Conservation (phyloP, 2,888 invertebrate species). For the Herminia tarsipennalis region DNA sequence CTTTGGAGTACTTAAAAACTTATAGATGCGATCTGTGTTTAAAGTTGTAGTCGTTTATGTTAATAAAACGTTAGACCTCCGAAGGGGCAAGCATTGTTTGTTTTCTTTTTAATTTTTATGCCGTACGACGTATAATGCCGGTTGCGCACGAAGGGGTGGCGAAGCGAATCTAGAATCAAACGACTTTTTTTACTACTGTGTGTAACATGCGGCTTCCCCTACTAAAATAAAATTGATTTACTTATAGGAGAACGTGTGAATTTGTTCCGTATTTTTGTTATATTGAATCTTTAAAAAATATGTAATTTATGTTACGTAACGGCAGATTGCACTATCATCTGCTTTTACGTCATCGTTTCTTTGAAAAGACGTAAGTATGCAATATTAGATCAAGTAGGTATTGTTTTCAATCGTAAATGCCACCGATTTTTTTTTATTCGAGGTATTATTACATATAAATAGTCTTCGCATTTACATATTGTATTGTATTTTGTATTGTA, state of each 20-base stretch:
- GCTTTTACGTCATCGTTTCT: too few species aligned
- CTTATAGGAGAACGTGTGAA: slow-evolving; percentile 17
- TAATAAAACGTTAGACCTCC: slow-evolving; percentile 53
- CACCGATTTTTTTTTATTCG: too few species aligned
- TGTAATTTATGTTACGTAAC: too few species aligned
- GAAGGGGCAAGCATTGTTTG: slow-evolving; percentile 50
- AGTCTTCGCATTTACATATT: too few species aligned
- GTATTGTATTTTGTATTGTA: too few species aligned
- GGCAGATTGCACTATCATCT: too few species aligned
- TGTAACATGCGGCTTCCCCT: slow-evolving; percentile 45
- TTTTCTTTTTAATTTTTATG: slow-evolving; percentile 65
- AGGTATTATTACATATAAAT: too few species aligned
- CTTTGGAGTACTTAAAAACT: slow-evolving; percentile 28
- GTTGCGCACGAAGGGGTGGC: slow-evolving; percentile 64
- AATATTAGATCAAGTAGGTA: too few species aligned
- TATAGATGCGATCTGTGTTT: slow-evolving; percentile 51
- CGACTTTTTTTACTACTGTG: slow-evolving; percentile 45
- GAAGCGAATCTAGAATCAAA: slow-evolving; percentile 55
- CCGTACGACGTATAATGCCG: slow-evolving; percentile 51
- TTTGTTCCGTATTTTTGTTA: too few species aligned
- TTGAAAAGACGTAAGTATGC: too few species aligned
- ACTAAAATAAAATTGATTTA: slow-evolving; percentile 55
- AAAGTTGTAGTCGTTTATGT: slow-evolving; percentile 40
- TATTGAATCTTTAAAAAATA: too few species aligned
- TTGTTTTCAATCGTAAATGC: too few species aligned